phyloP scores from a whole-genome alignment of 2,113 vertebrate species.

The Sula dactylatra region DNA sequence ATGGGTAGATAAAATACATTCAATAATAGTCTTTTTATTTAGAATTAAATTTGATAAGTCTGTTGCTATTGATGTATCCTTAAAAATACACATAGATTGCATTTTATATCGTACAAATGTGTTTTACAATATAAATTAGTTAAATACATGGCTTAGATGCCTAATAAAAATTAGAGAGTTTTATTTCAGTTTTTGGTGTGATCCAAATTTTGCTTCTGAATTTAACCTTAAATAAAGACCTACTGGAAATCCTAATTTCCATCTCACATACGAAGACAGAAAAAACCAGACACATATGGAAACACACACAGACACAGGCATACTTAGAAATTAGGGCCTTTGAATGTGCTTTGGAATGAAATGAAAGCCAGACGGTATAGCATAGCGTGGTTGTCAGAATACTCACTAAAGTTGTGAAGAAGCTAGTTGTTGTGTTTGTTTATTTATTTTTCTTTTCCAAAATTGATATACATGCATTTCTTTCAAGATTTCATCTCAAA shows the following conservation, averaged over 20 bases:
- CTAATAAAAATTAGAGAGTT: not conserved
- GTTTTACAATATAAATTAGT: not conserved
- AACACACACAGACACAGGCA: not conserved
- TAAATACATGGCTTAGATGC: not conserved
- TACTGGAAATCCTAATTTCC: not conserved
- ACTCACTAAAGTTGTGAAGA: not conserved
- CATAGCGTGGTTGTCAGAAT: not conserved
- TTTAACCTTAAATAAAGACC: not conserved
- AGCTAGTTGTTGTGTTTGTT: not conserved
- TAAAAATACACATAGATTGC: not conserved
- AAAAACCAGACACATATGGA: not conserved
- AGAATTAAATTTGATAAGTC: not conserved
- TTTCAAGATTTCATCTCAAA: not conserved
- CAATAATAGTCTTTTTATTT: not conserved
- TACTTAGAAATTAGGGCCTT: not conserved
- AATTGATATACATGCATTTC: not conserved
- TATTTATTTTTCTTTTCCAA: rapidly evolving
- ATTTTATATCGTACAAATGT: not conserved
- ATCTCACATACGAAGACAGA: not conserved
- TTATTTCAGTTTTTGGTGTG: not conserved
- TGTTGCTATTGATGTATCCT: not conserved
- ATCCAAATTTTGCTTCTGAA: not conserved
- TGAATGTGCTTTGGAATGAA: not conserved
- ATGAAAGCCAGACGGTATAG: not conserved
- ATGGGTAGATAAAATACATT: not conserved